These are phyloP conservation scores for Thamnaconus septentrionalis DNA, from an alignment of 2,113 vertebrate species.

Conservation along the genomic window DNA sequence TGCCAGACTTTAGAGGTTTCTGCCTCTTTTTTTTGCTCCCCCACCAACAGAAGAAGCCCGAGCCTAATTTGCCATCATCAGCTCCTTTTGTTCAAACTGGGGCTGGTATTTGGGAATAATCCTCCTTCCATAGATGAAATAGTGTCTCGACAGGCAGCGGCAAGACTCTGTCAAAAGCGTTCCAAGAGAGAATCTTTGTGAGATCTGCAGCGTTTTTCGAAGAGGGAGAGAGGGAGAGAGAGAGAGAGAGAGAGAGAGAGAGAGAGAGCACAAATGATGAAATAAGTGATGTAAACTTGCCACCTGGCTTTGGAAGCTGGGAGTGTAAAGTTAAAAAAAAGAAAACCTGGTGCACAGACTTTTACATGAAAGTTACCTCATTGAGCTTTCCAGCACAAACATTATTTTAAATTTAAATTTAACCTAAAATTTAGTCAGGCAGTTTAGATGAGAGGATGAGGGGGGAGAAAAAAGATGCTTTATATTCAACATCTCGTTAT, in stretches of 20 bases:
- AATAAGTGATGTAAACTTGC: conserved; percentile 63
- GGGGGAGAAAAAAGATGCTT: conserved; percentile 46
- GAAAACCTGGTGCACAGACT: conserved; percentile 6
- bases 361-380: background rate
- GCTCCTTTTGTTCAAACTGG: conserved; percentile 79
- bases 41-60: conserved; percentile 72
- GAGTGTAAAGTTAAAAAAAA: conserved; percentile 41
- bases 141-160: conserved; percentile 78
- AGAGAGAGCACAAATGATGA: conserved; percentile 57
- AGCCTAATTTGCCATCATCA: conserved; percentile 83
- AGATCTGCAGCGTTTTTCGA: conserved; percentile 56
- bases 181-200: conserved; percentile 69
- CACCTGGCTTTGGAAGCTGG: conserved; percentile 39
- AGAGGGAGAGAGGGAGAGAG: too few relatives aligned
- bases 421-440: background rate
- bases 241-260: too few relatives aligned
- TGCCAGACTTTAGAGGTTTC: conserved; percentile 65
- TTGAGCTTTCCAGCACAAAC: background rate
- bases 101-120: conserved; percentile 82
- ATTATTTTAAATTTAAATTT: conserved; percentile 3
- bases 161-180: conserved; percentile 77
- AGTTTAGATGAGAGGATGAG: background rate
- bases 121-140: conserved; percentile 78
- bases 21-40: conserved; percentile 52
- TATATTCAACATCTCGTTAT: conserved; percentile 66